Evolutionary conservation across 1,140 invertebrate species (phyloP).

Genomic region (Oryctes rhinoceros): DNA sequence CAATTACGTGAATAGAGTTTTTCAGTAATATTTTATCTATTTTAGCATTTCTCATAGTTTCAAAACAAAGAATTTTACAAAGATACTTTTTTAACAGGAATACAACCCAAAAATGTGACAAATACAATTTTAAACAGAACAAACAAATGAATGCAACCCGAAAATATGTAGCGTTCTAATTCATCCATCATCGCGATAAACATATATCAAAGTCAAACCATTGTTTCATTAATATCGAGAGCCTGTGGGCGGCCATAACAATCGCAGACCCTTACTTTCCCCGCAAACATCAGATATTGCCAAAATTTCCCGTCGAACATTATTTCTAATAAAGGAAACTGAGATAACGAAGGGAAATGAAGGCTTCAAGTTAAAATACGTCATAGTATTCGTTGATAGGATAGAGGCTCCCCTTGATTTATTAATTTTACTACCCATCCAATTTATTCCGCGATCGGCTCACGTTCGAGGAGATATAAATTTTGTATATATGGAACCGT

Average conservation of each 20-base stretch:
- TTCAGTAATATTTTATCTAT: background rate
- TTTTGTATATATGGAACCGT: background rate
- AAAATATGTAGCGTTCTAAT: background rate
- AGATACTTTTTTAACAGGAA: background rate
- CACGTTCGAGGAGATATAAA: background rate
- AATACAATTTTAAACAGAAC: background rate
- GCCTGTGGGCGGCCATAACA: background rate
- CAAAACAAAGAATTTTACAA: no score
- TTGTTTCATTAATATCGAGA: constrained; percentile 35
- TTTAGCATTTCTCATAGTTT: no score
- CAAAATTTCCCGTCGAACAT: constrained; percentile 21
- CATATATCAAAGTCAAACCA: constrained; percentile 26
- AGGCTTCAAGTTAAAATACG: constrained; percentile 25
- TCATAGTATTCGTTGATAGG: background rate
- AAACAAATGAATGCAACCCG: background rate
- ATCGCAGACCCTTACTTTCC: background rate
- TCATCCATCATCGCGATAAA: background rate
- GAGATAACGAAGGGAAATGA: constrained; percentile 27
- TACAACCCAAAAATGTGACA: background rate
- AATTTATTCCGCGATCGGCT: background rate
- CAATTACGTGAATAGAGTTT: background rate
- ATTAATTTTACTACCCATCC: constrained; percentile 13
- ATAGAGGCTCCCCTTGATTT: background rate
- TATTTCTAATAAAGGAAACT: constrained; percentile 36
- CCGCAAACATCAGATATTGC: background rate